Conservation (phyloP, 2,888 invertebrate genomes). For the Erannis defoliaria region DNA sequence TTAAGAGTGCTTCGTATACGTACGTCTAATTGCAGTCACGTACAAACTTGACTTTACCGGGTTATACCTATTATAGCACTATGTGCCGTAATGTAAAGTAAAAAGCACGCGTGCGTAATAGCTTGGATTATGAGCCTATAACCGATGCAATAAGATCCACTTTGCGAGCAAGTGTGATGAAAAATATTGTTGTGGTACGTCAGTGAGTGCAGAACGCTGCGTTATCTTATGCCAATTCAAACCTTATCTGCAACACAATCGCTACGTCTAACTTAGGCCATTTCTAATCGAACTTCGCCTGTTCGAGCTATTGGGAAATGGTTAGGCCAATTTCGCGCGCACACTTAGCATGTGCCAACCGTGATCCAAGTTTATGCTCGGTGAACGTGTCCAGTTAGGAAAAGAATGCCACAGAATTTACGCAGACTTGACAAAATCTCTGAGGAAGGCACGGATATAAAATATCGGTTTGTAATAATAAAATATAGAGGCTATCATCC, state of each 20-base stretch:
- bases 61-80: no score
- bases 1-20: no score
- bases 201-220: background rate
- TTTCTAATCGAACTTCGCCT: slow-evolving; percentile 29
- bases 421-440: background rate
- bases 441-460: background rate
- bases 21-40: no score
- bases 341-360: slow-evolving; percentile 22
- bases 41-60: no score
- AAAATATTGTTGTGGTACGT: no score
- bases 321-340: slow-evolving; percentile 17
- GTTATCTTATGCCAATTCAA: slow-evolving; percentile 1
- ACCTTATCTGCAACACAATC: slow-evolving; percentile 10
- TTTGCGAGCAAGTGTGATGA: no score
- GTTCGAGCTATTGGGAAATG: slow-evolving; percentile 23
- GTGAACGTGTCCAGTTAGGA: slow-evolving; percentile 13
- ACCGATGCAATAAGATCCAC: no score
- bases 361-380: slow-evolving; percentile 12
- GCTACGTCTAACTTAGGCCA: slow-evolving; percentile 22
- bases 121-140: no score
- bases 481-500: no score
- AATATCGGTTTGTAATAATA: background rate
- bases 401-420: slow-evolving; percentile 14
- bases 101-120: no score
- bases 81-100: no score